Evolutionary conservation across 2,797 vertebrate species (phyloP).

Genomic region (Danio tinwini): DNA sequence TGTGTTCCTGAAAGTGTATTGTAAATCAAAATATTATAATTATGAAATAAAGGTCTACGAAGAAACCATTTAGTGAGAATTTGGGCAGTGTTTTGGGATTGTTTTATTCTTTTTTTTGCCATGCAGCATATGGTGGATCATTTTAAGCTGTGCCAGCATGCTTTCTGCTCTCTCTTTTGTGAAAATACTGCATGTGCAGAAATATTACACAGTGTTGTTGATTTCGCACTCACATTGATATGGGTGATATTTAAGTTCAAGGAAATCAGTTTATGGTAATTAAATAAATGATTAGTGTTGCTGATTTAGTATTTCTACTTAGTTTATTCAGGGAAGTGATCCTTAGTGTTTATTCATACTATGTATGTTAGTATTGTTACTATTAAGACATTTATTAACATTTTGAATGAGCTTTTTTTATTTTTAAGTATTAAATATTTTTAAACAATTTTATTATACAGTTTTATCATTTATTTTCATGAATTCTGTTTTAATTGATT

Average conservation of each 20-base stretch:
- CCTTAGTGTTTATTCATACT: too few species aligned
- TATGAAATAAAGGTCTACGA: constrained; percentile 54
- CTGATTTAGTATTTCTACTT: too few species aligned
- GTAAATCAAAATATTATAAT: constrained; percentile 55
- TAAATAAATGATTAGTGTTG: not conserved
- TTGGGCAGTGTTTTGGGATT: not conserved
- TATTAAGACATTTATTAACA: too few species aligned
- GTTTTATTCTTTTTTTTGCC: not conserved
- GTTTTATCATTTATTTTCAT: too few species aligned
- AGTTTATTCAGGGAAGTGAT: too few species aligned
- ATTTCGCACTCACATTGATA: not conserved
- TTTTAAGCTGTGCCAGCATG: not conserved
- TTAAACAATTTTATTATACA: too few species aligned
- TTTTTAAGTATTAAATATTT: too few species aligned
- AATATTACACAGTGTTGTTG: not conserved
- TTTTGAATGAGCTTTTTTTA: too few species aligned
- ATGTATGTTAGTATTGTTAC: too few species aligned
- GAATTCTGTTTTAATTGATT: too few species aligned
- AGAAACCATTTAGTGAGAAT: constrained; percentile 5
- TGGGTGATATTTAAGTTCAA: not conserved
- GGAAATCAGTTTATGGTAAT: not conserved
- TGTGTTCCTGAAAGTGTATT: constrained; percentile 56
- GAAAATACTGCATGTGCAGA: constrained; percentile 6
- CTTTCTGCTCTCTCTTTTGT: not conserved
- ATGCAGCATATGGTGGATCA: not conserved